Evolutionary conservation across 1,140 invertebrate species (phyloP).

Genomic region (Drosophila equinoxialis): DNA sequence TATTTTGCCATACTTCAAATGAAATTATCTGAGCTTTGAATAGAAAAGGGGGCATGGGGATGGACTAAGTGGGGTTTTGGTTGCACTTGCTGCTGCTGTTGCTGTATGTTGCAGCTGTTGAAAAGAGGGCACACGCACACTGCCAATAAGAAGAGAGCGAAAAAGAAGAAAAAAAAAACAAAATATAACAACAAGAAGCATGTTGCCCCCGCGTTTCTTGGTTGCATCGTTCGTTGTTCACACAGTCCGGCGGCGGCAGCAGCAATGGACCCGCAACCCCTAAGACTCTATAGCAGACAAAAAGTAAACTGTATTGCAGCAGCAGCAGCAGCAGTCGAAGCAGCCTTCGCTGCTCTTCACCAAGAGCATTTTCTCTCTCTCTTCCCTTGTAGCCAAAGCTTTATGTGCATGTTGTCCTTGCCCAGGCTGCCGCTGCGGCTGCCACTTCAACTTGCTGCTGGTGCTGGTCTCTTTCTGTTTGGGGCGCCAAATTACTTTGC

Average conservation of each 20-base stretch:
- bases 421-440: slow-evolving; percentile 49
- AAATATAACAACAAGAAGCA: slow-evolving; percentile 7
- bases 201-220: slow-evolving; percentile 2
- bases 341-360: slow-evolving; percentile 54
- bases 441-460: slow-evolving; percentile 29
- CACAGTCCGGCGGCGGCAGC: slow-evolving; percentile 49
- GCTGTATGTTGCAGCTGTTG: slow-evolving; percentile 65
- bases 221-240: slow-evolving; percentile 3
- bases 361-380: slow-evolving; percentile 4
- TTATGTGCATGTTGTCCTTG: slow-evolving; percentile 71
- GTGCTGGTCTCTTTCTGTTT: slow-evolving; percentile 18
- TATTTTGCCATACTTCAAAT: slow-evolving; percentile 80
- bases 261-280: slow-evolving; percentile 41
- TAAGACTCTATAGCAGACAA: slow-evolving; percentile 46
- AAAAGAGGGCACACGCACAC: slow-evolving; percentile 79
- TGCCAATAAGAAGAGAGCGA: slow-evolving; percentile 64
- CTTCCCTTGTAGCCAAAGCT: slow-evolving; percentile 2
- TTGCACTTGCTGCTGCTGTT: slow-evolving; percentile 40
- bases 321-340: neutral
- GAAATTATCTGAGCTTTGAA: slow-evolving; percentile 76
- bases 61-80: neutral
- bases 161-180: slow-evolving; percentile 36
- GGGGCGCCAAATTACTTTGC: slow-evolving; percentile 75
- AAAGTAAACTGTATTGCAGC: slow-evolving; percentile 58
- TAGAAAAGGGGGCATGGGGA: neutral